Percentiles rank a stretch among this genome's conserved stretches.
Conservation (phyloP, 2,888 invertebrate genomes). For the Gortyna flavago region DNA sequence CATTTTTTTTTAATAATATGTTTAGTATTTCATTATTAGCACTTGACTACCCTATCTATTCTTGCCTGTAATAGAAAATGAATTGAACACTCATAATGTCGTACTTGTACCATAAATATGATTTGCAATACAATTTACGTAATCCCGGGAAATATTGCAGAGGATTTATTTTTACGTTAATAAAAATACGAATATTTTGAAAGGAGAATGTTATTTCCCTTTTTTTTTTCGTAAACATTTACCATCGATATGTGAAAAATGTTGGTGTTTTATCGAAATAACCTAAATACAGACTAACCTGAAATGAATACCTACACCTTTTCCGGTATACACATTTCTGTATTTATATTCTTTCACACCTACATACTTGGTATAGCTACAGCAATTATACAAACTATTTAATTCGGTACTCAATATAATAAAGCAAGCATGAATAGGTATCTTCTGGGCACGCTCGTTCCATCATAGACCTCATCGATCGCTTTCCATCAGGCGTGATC, state of each 20-base stretch:
- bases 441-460: too few relatives aligned
- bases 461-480: too few relatives aligned
- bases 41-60: conserved; percentile 43
- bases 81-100: conserved; percentile 66
- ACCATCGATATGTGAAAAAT: background rate
- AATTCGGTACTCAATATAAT: too few relatives aligned
- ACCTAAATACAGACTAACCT: too few relatives aligned
- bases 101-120: conserved; percentile 67
- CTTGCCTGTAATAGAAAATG: conserved; percentile 65
- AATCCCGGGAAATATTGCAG: conserved; percentile 45
- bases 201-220: background rate
- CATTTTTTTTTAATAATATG: background rate
- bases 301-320: too few relatives aligned
- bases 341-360: too few relatives aligned
- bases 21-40: background rate
- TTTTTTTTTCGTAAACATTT: background rate
- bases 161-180: conserved; percentile 39
- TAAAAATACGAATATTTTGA: conserved; percentile 23
- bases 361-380: too few relatives aligned
- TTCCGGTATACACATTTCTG: too few relatives aligned
- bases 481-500: too few relatives aligned
- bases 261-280: background rate
- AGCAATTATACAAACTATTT: too few relatives aligned
- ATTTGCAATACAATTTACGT: conserved; percentile 61
- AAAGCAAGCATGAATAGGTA: too few relatives aligned